Evolutionary conservation across 2,113 vertebrate genomes (phyloP).

Genomic region (Halichoeres trimaculatus): DNA sequence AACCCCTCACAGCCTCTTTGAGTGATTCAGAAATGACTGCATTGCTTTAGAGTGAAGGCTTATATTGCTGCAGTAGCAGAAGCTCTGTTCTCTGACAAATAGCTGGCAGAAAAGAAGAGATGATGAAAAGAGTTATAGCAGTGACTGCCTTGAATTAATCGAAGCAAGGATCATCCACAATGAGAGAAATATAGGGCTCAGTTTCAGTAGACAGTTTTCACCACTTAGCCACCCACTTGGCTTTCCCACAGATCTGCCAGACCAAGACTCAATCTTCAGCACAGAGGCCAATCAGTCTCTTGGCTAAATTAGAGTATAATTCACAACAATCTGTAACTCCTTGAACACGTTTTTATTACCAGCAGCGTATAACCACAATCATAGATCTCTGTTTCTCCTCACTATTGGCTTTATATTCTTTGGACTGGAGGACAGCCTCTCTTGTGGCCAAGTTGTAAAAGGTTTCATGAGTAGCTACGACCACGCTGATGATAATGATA

Average conservation of each 20-base stretch:
- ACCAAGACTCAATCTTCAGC: slow-evolving; percentile 10
- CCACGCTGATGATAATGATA: slow-evolving; percentile 29
- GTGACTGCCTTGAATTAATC: background rate
- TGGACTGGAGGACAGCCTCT: slow-evolving; percentile 30
- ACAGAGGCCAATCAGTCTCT: slow-evolving; percentile 18
- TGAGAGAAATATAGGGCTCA: background rate
- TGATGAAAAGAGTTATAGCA: background rate
- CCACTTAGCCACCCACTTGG: slow-evolving; percentile 60
- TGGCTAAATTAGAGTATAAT: slow-evolving; percentile 38
- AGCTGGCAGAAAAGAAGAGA: slow-evolving; percentile 8
- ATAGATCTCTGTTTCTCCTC: slow-evolving; percentile 42
- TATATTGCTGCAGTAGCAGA: background rate
- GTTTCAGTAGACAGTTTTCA: slow-evolving; percentile 40
- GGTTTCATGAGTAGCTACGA: slow-evolving; percentile 35
- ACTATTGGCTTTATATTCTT: slow-evolving; percentile 43
- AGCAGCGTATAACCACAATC: slow-evolving; percentile 46
- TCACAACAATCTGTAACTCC: slow-evolving; percentile 37
- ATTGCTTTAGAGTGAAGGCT: background rate
- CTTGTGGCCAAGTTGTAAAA: slow-evolving; percentile 33
- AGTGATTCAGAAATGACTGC: background rate
- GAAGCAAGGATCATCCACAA: slow-evolving; percentile 18
- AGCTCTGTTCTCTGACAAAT: slow-evolving; percentile 15
- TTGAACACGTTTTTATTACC: slow-evolving; percentile 45
- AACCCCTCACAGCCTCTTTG: too few relatives aligned
- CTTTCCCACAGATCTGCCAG: slow-evolving; percentile 48